Evolutionary conservation across 2,888 invertebrate species (phyloP), one percentile per base, ranked within the genome.

Genomic region (Megastigmus dorsalis): DNA sequence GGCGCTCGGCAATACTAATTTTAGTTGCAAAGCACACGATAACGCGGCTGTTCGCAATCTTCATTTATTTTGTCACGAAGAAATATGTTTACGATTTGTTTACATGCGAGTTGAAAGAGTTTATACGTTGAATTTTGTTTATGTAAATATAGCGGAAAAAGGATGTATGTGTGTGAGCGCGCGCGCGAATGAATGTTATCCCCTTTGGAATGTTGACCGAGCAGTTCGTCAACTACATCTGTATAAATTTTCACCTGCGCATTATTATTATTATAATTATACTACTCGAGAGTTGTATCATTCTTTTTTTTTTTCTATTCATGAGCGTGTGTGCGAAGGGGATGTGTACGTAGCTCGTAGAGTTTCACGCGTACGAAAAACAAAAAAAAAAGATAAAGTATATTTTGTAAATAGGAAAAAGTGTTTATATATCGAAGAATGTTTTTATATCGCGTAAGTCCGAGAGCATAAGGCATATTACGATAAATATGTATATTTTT

Each of bases 111-210:
- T 79, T 79, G 52, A 78, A 74, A 79, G n/a, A 75, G 67, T 68
- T 67, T 75, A 71, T 78, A n/a, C n/a, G 74, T 77, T 79, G n/a
- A 80, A 81, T 80, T 77, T 82, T 79, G 70, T 79, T 79, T 79
- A 26, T 82, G 79, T 81, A 80, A 23, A 81, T 77, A 80, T n/a
- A n/a, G n/a, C n/a, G n/a, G 55, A 63, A 59, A 45, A 36, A n/a
- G 15, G 1, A 18, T 26, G 36, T 36, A 10, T 38, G 52, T 5
- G 50, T 48, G 48, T 18, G 7, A 23, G 43, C 18, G 48, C 55
- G 33, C 30, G 59, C 13, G 48, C 33, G 20, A 6, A 20, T 66
- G 45, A 70, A 4, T 54, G 41, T 33, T n/a, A 41, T 67, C 36
- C 65, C 71, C 62, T 63, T 54, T 45, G 15, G n/a, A 23, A 68